Evolutionary conservation across 2,113 vertebrate species (phyloP).

Genomic region (Pardalotus punctatus): DNA sequence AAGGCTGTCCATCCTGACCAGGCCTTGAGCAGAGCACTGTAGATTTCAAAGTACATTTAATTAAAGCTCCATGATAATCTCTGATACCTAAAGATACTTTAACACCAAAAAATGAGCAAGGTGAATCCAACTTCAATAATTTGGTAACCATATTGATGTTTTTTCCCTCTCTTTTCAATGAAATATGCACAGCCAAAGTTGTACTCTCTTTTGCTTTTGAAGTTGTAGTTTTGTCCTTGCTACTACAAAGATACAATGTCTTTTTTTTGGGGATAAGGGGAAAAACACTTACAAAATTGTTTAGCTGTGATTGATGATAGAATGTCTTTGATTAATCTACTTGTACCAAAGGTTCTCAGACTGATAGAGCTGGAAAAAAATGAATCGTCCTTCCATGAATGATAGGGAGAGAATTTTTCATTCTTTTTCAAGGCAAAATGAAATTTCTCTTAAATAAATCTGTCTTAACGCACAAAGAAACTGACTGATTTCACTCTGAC

Average conservation of each 20-base stretch:
- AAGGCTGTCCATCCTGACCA: not conserved
- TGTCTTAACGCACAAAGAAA: not conserved
- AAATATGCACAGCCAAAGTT: not conserved
- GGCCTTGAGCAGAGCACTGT: not conserved
- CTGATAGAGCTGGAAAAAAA: constrained; percentile 14
- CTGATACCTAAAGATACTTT: not conserved
- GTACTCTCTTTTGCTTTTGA: not conserved
- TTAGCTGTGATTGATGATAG: constrained; percentile 19
- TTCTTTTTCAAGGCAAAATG: constrained; percentile 23
- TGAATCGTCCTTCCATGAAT: constrained; percentile 29
- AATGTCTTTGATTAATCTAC: constrained; percentile 5
- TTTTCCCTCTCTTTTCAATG: not conserved
- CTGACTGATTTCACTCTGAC: not conserved
- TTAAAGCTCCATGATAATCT: not conserved
- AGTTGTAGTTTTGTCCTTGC: not conserved
- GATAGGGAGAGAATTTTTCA: not conserved
- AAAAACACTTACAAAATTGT: not conserved
- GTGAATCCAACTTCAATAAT: not conserved
- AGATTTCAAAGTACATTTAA: not conserved
- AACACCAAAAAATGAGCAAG: not conserved
- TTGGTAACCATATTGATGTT: not conserved
- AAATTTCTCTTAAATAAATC: not conserved
- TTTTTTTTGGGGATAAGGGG: not conserved
- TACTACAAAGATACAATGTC: not conserved
- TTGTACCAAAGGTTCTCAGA: not conserved